These are phyloP conservation scores for Galagoides demidoff DNA, from an alignment of 2,797 vertebrate genomes.

Conservation along the genomic window DNA sequence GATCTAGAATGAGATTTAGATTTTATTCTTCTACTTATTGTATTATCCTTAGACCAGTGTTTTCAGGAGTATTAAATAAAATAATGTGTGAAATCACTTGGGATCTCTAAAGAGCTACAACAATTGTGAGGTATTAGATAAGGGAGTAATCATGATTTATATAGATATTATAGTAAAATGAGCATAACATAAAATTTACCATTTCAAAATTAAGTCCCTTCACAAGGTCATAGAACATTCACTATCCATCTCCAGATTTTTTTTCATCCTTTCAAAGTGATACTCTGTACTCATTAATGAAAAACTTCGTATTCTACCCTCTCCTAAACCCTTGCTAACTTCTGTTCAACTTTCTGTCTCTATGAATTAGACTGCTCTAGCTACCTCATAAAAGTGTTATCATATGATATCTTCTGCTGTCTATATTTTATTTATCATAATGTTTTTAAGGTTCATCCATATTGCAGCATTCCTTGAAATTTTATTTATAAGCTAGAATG, in stretches of 20 bases:
- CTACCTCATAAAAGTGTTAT: background rate
- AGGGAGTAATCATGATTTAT: background rate
- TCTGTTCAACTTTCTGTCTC: background rate
- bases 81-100: background rate
- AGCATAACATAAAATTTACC: background rate
- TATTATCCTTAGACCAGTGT: background rate
- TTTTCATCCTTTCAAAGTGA: background rate
- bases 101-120: background rate
- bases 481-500: background rate
- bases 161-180: background rate
- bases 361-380: background rate
- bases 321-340: background rate
- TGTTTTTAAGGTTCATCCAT: background rate
- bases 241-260: background rate
- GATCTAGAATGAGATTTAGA: background rate
- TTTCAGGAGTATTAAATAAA: background rate
- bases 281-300: background rate
- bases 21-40: background rate
- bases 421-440: background rate
- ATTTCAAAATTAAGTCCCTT: background rate
- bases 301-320: background rate
- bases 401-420: background rate
- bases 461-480: background rate
- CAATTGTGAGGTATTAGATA: background rate
- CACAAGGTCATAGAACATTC: background rate